Base-by-base conservation (phyloP, 2,888 invertebrate genomes). In the Leptopterna dolabrata region DNA sequence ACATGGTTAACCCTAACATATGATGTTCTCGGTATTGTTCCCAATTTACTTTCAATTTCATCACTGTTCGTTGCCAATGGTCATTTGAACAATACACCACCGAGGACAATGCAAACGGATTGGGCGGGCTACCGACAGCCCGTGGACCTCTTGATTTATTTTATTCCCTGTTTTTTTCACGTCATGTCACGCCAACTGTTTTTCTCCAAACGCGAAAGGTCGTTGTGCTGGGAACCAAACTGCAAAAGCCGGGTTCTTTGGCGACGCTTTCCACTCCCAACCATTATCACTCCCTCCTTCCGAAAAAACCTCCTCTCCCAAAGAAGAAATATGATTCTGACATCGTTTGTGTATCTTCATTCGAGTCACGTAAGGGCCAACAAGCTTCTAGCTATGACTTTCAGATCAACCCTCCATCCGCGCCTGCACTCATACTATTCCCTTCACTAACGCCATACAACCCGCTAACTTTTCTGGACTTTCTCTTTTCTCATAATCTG, bases 401-500 rank as follows among this genome's bases (percentile, higher is more conserved):
- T 85, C 85, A 76, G 85, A 76, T 85, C 76, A 47, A 76, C 85
- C 19, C 73, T 87, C 88, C 87, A 87, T 27, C 63, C 47, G 80
- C 87, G 27, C 24, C 73, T 86, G 55, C 70, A 41, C 41, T 71
- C 73, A n/a, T 55, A 27, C 45, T 85, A 80, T 63, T 86, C 78
- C 30, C 24, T 7, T 27, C 63, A 24, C 27, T 11, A 24, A 24
- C 24, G 1, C n/a, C 63, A 24, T 24, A 4, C 13, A 63, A 81
- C 82, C 70, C 63, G 24, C 70, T 76, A 29, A 76, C 71, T 76
- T 86, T 81, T 63, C 76, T 24, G 41, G 76, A 78, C 55, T 70
- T 27, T 41, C 43, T 36, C 71, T 76, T 78, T 51, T 73, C 81
- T 76, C 71, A 41, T 70, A 76, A 55, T 36, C 81, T 85, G 41